Percentiles rank a stretch among this genome's conserved stretches.
phyloP scores from a whole-genome alignment of 2,888 invertebrate genomes.

The Cataglyphis rosenhaueri region DNA sequence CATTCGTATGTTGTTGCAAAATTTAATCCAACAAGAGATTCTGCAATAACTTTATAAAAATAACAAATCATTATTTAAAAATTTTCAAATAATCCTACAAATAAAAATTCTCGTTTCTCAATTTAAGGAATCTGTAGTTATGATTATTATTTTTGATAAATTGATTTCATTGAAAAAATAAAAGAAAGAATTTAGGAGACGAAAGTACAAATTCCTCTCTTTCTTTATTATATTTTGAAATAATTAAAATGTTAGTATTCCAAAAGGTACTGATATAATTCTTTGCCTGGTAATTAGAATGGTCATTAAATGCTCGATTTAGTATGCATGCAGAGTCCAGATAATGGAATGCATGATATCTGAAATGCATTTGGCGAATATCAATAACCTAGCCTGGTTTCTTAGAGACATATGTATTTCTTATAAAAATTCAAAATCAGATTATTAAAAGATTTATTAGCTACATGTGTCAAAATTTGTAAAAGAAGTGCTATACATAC shows the following conservation, averaged over 20 bases:
- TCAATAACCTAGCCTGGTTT: background rate
- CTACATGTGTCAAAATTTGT: conserved; percentile 10
- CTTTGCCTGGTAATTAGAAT: conserved; percentile 1
- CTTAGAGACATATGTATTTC: background rate
- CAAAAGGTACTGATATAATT: background rate
- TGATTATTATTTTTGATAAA: background rate
- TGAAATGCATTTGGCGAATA: conserved; percentile 25
- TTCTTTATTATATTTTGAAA: background rate
- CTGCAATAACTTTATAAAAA: background rate
- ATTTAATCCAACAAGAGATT: conserved; percentile 19
- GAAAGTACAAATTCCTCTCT: background rate
- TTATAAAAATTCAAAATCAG: conserved; percentile 17
- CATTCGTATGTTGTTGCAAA: conserved; percentile 19
- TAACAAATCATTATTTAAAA: background rate
- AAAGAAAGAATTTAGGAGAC: background rate
- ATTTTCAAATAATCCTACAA: background rate
- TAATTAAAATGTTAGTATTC: background rate
- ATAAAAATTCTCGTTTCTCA: conserved; percentile 1
- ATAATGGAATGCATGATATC: conserved; percentile 35
- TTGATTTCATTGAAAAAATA: background rate
- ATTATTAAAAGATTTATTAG: background rate
- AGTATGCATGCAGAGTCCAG: background rate
- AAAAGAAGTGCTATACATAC: background rate
- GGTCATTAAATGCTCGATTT: conserved; percentile 11
- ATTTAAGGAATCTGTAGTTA: background rate